phyloP scores from a whole-genome alignment of 2,113 vertebrate genomes.

The Hipposideros armiger region DNA sequence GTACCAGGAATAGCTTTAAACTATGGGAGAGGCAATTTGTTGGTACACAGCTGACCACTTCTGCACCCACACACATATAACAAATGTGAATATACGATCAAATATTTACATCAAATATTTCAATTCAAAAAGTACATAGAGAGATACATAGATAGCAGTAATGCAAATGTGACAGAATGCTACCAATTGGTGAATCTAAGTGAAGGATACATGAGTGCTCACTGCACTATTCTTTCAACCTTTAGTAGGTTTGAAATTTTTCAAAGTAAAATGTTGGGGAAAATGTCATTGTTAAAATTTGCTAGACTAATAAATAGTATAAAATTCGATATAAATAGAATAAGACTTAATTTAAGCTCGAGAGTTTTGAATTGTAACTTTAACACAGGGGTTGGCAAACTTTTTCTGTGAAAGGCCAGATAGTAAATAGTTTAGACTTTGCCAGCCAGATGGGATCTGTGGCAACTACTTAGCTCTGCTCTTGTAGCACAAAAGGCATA shows the following conservation, averaged over 20 bases:
- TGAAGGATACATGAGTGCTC: neutral
- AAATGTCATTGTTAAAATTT: constrained; percentile 2
- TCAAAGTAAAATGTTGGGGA: neutral
- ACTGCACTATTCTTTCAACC: neutral
- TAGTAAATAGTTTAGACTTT: neutral
- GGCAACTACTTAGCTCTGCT: neutral
- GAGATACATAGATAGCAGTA: neutral
- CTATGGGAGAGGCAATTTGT: neutral
- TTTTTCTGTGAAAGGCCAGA: neutral
- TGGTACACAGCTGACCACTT: neutral
- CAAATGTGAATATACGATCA: neutral
- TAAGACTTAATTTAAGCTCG: neutral
- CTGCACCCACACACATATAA: neutral
- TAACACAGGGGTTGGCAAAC: neutral
- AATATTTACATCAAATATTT: neutral
- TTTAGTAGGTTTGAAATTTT: neutral
- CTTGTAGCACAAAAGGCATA: neutral
- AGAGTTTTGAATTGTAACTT: neutral
- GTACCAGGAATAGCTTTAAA: neutral
- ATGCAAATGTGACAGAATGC: neutral
- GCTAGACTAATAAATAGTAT: neutral
- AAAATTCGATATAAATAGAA: neutral
- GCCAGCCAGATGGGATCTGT: neutral
- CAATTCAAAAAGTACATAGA: neutral
- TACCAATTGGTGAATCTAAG: neutral